These are phyloP conservation scores for Ageneiosus marmoratus DNA, from an alignment of 2,113 vertebrate species.

Conservation along the genomic window DNA sequence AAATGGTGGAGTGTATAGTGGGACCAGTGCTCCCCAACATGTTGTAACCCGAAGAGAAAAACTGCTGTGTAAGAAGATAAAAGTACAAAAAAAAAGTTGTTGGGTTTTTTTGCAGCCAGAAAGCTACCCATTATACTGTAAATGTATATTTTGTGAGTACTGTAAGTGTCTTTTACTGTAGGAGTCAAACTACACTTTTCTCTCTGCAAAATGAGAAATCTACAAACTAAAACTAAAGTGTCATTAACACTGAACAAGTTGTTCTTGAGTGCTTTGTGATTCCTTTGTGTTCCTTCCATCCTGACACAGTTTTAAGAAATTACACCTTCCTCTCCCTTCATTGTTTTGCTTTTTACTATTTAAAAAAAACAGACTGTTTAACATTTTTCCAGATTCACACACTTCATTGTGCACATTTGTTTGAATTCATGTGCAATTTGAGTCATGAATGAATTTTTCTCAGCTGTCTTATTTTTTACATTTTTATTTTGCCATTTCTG, in stretches of 20 bases:
- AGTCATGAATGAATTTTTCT: neutral
- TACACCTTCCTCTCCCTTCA: no score
- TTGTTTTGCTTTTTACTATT: neutral
- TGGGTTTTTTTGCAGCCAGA: neutral
- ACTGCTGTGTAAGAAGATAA: neutral
- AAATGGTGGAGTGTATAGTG: constrained; percentile 21
- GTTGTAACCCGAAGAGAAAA: no score
- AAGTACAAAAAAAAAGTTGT: neutral
- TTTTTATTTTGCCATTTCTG: neutral
- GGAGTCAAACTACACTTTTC: neutral
- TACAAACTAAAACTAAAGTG: neutral
- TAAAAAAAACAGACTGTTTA: neutral
- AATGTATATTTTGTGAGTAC: neutral
- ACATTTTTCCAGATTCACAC: neutral
- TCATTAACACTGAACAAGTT: neutral
- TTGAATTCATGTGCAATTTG: neutral
- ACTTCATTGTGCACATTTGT: neutral
- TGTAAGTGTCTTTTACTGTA: neutral
- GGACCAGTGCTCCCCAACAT: neutral
- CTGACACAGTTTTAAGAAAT: neutral
- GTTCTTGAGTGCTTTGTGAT: neutral
- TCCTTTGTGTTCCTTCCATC: neutral
- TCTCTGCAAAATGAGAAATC: neutral
- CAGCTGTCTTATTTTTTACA: neutral
- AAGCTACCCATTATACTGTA: neutral